These are phyloP conservation scores for Tenualosa ilisha DNA, from an alignment of 2,797 vertebrate genomes.

Conservation along the genomic window DNA sequence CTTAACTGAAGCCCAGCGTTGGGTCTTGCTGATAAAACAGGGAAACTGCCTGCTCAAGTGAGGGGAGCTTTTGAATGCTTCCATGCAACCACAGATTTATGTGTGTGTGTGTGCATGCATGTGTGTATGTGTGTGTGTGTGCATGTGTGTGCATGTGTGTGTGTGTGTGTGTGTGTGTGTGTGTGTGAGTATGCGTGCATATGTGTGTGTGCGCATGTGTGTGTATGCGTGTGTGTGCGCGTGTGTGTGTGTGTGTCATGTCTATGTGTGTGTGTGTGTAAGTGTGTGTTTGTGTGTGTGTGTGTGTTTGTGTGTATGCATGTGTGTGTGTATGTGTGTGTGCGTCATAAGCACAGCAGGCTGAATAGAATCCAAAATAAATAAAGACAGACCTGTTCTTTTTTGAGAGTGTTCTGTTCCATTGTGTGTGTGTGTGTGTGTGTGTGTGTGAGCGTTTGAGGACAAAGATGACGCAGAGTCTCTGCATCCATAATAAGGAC, in stretches of 20 bases:
- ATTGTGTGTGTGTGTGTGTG: too few species aligned
- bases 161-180: constrained; percentile 7
- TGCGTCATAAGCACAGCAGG: not conserved
- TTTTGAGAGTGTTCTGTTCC: too few species aligned
- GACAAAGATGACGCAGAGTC: too few species aligned
- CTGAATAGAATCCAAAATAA: too few species aligned
- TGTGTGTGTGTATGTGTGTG: not conserved
- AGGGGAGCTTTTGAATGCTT: not conserved
- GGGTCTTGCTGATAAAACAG: not conserved
- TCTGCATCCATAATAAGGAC: too few species aligned
- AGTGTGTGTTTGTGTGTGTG: not conserved
- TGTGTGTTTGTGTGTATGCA: not conserved
- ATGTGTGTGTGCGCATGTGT: not conserved
- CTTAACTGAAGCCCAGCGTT: constrained; percentile 32
- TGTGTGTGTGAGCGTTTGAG: too few species aligned
- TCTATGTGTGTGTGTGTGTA: too few species aligned
- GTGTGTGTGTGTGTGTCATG: not conserved
- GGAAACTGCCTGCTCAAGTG: not conserved
- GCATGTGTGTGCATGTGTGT: not conserved
- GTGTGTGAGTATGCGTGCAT: not conserved
- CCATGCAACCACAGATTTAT: not conserved
- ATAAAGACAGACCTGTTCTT: too few species aligned
- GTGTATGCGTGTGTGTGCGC: not conserved
- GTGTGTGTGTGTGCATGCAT: too few species aligned
- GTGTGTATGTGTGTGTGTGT: too few species aligned